Conservation (phyloP, 2,113 vertebrate genomes). For the Trochalopteron elliotii region DNA sequence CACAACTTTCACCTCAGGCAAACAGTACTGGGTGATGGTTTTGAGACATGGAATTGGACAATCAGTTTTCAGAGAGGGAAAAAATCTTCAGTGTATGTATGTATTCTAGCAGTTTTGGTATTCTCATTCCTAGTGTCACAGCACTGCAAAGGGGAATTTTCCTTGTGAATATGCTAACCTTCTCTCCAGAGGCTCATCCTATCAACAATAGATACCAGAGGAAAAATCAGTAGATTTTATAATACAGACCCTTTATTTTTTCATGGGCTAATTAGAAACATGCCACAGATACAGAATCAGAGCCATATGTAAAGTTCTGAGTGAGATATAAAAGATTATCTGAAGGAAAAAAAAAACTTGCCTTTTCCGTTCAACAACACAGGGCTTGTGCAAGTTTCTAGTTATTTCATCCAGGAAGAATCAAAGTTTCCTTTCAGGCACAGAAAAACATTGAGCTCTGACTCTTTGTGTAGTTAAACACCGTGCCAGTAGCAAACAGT, state of each 20-base stretch:
- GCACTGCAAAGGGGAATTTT: background rate
- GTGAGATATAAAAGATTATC: slow-evolving; percentile 20
- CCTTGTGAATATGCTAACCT: background rate
- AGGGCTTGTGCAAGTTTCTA: slow-evolving; percentile 31
- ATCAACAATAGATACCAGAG: background rate
- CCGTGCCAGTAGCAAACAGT: background rate
- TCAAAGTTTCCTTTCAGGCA: slow-evolving; percentile 48
- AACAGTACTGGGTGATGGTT: background rate
- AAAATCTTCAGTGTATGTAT: accelerated
- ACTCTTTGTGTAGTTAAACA: background rate
- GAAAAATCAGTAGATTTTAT: background rate
- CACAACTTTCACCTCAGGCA: background rate
- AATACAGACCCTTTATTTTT: background rate
- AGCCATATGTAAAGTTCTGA: background rate
- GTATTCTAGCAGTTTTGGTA: background rate
- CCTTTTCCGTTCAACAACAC: slow-evolving; percentile 23
- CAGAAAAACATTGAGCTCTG: slow-evolving; percentile 22
- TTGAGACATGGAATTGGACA: background rate
- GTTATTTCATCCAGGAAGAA: slow-evolving; percentile 59
- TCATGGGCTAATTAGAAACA: slow-evolving; percentile 17
- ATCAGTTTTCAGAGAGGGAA: background rate
- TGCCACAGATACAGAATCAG: background rate
- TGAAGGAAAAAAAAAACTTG: slow-evolving; percentile 2
- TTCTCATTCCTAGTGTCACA: background rate
- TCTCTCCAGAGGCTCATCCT: background rate